Conservation (phyloP, 1,140 invertebrate species). For the Pogonomyrmex californicus region DNA sequence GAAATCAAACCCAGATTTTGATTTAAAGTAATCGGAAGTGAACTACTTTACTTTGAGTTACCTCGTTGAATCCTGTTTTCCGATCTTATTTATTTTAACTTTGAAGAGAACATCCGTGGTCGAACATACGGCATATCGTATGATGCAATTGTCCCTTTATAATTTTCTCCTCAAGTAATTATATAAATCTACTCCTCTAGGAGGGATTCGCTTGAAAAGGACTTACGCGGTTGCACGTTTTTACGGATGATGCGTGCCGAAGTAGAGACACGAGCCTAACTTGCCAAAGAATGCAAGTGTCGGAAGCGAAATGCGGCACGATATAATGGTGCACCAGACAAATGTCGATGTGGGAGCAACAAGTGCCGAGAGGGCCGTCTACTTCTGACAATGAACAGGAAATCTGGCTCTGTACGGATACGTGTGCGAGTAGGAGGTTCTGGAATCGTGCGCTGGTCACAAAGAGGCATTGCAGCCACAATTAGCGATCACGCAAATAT, state of each 20-base stretch:
- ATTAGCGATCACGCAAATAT: constrained; percentile 71
- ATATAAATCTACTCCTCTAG: neutral
- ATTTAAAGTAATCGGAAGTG: neutral
- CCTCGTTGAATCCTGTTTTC: neutral
- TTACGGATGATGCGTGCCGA: constrained; percentile 22
- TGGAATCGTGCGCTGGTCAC: constrained; percentile 40
- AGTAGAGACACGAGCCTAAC: constrained; percentile 51
- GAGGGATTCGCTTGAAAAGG: neutral
- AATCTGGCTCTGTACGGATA: constrained; percentile 71
- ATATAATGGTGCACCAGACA: constrained; percentile 72
- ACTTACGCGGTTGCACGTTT: constrained; percentile 26
- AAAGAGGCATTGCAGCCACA: constrained; percentile 55
- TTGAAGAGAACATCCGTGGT: neutral
- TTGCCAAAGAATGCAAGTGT: constrained; percentile 67
- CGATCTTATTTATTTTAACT: neutral
- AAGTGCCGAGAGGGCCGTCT: constrained; percentile 75
- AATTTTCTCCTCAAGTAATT: neutral
- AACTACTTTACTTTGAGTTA: neutral
- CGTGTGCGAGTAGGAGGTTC: constrained; percentile 33
- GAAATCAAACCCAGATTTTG: neutral
- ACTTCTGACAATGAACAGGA: constrained; percentile 76
- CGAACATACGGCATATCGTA: neutral
- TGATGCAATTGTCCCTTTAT: neutral
- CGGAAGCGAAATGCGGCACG: constrained; percentile 69
- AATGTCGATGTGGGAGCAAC: constrained; percentile 77